Evolutionary conservation across 2,888 invertebrate species (phyloP).

Genomic region (Polietes domitor): DNA sequence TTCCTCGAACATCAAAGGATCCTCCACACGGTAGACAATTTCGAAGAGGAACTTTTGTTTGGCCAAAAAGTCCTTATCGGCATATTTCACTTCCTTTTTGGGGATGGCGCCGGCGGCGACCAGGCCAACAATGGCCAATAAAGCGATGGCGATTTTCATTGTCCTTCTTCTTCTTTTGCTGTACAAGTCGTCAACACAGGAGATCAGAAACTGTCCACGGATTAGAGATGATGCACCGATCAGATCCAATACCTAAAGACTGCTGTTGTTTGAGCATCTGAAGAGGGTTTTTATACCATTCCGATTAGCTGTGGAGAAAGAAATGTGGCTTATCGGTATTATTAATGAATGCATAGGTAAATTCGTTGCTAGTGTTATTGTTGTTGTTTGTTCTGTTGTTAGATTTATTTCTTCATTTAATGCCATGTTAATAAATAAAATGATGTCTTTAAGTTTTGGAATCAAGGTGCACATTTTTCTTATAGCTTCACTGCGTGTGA

Average conservation of each 20-base stretch:
- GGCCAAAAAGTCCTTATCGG: slow-evolving; percentile 72
- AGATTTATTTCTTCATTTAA: too few relatives aligned
- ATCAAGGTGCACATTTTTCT: too few relatives aligned
- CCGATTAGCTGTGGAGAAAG: too few relatives aligned
- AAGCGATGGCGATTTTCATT: slow-evolving; percentile 70
- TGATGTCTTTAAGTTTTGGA: too few relatives aligned
- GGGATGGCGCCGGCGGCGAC: slow-evolving; percentile 61
- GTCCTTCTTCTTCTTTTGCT: background rate
- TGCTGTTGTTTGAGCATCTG: background rate
- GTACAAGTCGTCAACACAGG: background rate
- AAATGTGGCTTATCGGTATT: too few relatives aligned
- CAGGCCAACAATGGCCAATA: slow-evolving; percentile 69
- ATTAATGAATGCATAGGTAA: too few relatives aligned
- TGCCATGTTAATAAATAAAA: too few relatives aligned
- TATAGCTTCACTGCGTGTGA: too few relatives aligned
- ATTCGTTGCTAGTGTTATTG: too few relatives aligned
- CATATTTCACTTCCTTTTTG: slow-evolving; percentile 60
- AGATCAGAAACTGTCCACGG: background rate
- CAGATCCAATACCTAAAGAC: slow-evolving; percentile 70
- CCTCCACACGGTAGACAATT: slow-evolving; percentile 70
- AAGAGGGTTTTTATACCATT: background rate
- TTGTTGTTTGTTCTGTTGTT: too few relatives aligned
- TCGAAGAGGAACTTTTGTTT: slow-evolving; percentile 75
- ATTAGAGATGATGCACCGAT: slow-evolving; percentile 37
- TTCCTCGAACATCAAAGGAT: slow-evolving; percentile 74